A percentile compares a stretch with the other conserved stretches of the same genome.
These are phyloP conservation scores for Myanophis thanlyinensis DNA, from an alignment of 2,113 vertebrate genomes.

Conservation along the genomic window DNA sequence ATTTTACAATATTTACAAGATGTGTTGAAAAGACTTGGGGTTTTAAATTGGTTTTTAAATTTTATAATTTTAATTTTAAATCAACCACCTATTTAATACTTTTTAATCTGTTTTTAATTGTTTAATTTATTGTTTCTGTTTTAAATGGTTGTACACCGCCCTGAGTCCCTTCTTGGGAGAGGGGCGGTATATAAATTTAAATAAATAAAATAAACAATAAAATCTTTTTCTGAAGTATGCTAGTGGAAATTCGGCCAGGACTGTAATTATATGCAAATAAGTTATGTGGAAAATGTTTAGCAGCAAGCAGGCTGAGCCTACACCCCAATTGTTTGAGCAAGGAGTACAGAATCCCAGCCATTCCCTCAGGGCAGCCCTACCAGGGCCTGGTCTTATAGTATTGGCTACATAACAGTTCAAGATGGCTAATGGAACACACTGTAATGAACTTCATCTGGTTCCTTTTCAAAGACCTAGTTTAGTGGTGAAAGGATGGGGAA, in stretches of 20 bases:
- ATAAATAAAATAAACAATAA: no score
- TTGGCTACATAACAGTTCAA: not conserved
- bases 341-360: no score
- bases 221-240: not conserved
- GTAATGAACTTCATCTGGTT: not conserved
- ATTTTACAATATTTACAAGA: not conserved
- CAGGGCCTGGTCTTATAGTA: not conserved
- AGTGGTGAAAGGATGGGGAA: not conserved
- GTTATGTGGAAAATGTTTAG: not conserved
- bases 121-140: no score
- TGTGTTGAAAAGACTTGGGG: not conserved
- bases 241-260: no score
- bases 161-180: no score
- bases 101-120: no score
- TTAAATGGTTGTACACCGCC: no score
- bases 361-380: not conserved
- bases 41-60: no score
- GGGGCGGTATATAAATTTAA: no score
- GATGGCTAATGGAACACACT: not conserved
- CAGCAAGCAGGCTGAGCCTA: not conserved
- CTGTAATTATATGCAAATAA: not conserved
- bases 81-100: no score
- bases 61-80: no score
- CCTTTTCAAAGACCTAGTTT: no score
- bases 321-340: not conserved